Percentiles rank a stretch among this genome's conserved stretches.
Evolutionary conservation across 2,888 invertebrate species (phyloP).

Genomic region (Augiades crinisus): DNA sequence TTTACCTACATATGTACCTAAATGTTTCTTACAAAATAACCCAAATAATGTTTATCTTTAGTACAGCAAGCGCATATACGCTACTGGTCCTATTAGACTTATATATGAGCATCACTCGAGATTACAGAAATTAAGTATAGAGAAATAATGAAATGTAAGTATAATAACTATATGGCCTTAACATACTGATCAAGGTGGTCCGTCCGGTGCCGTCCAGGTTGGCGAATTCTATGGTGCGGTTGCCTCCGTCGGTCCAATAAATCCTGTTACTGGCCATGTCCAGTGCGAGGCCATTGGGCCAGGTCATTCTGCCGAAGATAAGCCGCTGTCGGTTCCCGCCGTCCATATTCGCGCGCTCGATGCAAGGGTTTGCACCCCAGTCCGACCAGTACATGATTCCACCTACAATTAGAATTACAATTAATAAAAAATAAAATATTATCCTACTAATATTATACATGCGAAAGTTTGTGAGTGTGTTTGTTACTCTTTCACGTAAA

Average conservation of each 20-base stretch:
- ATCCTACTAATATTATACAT: no score
- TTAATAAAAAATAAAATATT: no score
- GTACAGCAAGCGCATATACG: no score
- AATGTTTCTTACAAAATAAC: no score
- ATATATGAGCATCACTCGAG: no score
- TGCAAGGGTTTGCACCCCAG: constrained; percentile 91
- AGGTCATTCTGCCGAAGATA: constrained; percentile 86
- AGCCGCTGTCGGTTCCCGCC: constrained; percentile 85
- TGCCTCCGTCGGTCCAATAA: constrained; percentile 94
- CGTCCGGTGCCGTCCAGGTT: constrained; percentile 89
- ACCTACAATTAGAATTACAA: constrained; percentile 56
- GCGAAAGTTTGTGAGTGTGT: no score
- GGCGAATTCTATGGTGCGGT: constrained; percentile 89
- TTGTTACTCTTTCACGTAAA: no score
- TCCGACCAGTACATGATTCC: constrained; percentile 96
- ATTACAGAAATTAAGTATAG: no score
- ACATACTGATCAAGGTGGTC: constrained; percentile 82
- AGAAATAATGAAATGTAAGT: neutral
- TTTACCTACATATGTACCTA: no score
- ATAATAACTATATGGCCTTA: neutral
- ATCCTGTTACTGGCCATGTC: constrained; percentile 87
- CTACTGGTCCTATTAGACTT: no score
- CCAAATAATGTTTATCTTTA: no score
- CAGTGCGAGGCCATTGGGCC: constrained; percentile 93
- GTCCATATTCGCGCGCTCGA: constrained; percentile 94